phyloP scores from a whole-genome alignment of 2,888 invertebrate species.

The Aproaerema taeniolella region DNA sequence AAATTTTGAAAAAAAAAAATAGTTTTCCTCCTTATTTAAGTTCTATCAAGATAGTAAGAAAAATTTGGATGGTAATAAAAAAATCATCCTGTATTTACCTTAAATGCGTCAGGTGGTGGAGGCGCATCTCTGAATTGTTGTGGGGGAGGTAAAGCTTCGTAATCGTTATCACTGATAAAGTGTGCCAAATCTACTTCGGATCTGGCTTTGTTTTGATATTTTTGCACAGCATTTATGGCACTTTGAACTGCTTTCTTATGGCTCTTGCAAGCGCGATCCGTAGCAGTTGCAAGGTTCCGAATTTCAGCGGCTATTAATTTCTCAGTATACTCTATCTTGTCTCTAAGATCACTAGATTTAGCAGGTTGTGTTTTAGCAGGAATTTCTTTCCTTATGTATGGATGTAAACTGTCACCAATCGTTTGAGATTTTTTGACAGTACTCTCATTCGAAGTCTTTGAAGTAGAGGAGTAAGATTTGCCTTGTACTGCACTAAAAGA shows the following conservation, averaged over 20 bases:
- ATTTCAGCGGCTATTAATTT: conserved; percentile 70
- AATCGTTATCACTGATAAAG: conserved; percentile 76
- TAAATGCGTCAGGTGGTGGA: conserved; percentile 85
- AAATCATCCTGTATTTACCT: no score
- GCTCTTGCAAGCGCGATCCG: conserved; percentile 58
- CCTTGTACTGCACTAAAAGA: conserved; percentile 68
- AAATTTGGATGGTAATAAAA: no score
- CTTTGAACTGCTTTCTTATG: conserved; percentile 43
- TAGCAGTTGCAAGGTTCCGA: conserved; percentile 43
- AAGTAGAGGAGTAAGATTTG: conserved; percentile 47
- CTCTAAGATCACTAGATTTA: conserved; percentile 55
- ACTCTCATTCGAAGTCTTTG: conserved; percentile 46
- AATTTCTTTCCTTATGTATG: conserved; percentile 72
- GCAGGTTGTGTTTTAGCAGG: conserved; percentile 37
- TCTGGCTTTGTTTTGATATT: conserved; percentile 71
- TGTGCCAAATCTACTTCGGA: conserved; percentile 78
- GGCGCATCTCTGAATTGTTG: conserved; percentile 90
- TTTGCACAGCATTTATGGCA: conserved; percentile 41
- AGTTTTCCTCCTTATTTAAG: no score
- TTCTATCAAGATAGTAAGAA: no score
- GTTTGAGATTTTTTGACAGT: conserved; percentile 70
- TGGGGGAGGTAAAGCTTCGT: conserved; percentile 88
- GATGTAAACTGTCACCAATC: conserved; percentile 65
- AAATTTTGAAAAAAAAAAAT: neutral
- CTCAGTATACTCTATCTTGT: conserved; percentile 70